These are phyloP conservation scores for Oedothorax gibbosus DNA, from an alignment of 1,140 invertebrate species.

Conservation along the genomic window DNA sequence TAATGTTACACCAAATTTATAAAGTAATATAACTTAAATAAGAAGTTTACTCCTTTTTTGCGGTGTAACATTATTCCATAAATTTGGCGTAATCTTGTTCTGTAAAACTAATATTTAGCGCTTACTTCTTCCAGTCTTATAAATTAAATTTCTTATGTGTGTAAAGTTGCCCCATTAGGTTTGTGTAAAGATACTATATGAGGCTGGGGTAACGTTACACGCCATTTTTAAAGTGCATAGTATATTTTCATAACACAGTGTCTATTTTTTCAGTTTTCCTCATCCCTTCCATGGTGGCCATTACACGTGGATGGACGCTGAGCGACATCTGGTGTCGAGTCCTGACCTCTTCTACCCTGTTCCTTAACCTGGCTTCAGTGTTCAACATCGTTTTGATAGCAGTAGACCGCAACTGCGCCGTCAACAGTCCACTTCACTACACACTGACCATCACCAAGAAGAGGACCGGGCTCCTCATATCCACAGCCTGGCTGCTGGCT, in stretches of 20 bases:
- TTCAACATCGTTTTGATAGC: constrained; percentile 50
- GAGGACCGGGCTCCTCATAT: constrained; percentile 28
- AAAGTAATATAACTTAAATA: no score
- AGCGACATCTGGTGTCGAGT: constrained; percentile 8
- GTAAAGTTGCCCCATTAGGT: no score
- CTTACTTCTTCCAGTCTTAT: no score
- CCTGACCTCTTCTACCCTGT: background rate
- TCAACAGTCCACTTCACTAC: constrained; percentile 58
- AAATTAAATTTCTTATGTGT: no score
- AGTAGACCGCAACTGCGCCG: constrained; percentile 51
- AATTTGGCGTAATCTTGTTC: no score
- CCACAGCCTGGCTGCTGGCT: constrained; percentile 10
- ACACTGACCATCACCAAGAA: constrained; percentile 48
- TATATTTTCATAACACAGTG: background rate
- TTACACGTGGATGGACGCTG: background rate
- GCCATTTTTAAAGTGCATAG: no score
- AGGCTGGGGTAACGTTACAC: no score
- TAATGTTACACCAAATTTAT: no score
- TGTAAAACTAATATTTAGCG: no score
- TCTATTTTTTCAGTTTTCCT: constrained; percentile 22
- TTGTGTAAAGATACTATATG: no score
- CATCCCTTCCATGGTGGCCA: constrained; percentile 21
- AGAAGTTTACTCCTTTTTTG: no score
- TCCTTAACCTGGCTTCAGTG: constrained; percentile 32
- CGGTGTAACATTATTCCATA: no score